These are phyloP conservation scores for Euwallacea similis DNA, from an alignment of 1,140 invertebrate genomes.

Conservation along the genomic window DNA sequence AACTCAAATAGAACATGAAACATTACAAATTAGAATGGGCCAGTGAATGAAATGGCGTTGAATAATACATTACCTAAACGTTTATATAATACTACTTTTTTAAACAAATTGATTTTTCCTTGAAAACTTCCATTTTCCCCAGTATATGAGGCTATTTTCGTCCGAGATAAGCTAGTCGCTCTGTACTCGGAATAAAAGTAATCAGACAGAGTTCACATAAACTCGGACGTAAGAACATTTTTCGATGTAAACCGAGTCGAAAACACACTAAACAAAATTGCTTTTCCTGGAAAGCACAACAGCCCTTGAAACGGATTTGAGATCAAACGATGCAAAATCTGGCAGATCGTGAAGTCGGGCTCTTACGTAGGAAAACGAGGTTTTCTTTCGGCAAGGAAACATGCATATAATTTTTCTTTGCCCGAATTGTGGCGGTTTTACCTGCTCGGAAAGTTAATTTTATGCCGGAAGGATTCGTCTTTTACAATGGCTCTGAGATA, in stretches of 20 bases:
- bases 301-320: conserved; percentile 11
- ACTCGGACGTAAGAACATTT: conserved; percentile 13
- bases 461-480: too few species aligned
- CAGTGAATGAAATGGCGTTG: too few species aligned
- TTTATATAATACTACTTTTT: too few species aligned
- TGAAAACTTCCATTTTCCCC: neutral
- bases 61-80: too few species aligned
- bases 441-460: too few species aligned
- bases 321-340: conserved; percentile 13
- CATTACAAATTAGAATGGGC: too few species aligned
- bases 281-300: conserved; percentile 8
- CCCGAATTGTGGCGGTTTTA: neutral
- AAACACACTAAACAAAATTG: conserved; percentile 16
- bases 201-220: conserved; percentile 8
- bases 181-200: conserved; percentile 2
- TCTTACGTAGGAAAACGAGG: conserved; percentile 1
- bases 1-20: too few species aligned
- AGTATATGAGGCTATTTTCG: neutral
- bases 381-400: neutral
- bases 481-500: too few species aligned
- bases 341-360: neutral
- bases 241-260: conserved; percentile 9
- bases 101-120: too few species aligned
- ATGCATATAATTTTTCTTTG: neutral
- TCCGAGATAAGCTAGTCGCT: neutral